Base-by-base conservation (phyloP, 2,888 invertebrate species). In the Agrochola circellaris region DNA sequence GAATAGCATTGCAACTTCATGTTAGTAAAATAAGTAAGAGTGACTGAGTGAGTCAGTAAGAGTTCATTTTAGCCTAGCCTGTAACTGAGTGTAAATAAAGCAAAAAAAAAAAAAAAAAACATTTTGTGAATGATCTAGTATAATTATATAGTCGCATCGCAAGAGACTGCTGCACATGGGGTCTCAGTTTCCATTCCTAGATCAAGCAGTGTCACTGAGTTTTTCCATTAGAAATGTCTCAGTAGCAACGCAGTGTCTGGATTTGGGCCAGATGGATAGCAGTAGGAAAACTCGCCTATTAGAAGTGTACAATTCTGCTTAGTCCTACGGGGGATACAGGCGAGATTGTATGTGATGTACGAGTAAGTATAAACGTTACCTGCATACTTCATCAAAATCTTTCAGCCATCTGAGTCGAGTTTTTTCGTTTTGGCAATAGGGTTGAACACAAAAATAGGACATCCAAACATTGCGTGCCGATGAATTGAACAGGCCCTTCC, bases 391-490 rank as follows among this genome's bases (percentile, higher is more conserved):
- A 17, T n/a, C 13, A 64, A 54, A 45, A 38, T 34, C 1, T 73
- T 30, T 54, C 23, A n/a, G 15, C 1, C 5, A 20, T 61, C 17
- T 66, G 7, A n/a, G 4, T 20, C 5, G 15, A 45, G 45, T 38
- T 60, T 48, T 60, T 64, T 65, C 75, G 73, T 60, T 45, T 42
- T 62, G 67, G 77, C 80, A 84, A 83, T 77, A 69, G 75, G 71
- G 77, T 77, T 75, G 81, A 83, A 79, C 75, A 71, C 48, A 54
- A 77, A 77, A 80, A 84, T 66, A 79, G 67, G 67, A 80, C 70
- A 71, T 79, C 45, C 88, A 84, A 88, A 88, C 87, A 88, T 83
- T 54, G 65, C 68, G 60, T 76, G 69, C 65, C 70, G 74, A 77
- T 77, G 74, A 81, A 75, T 76, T 66, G 82, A 77, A 60, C 76